Base-by-base conservation (phyloP, 1,140 invertebrate genomes). In the Drosophila pseudoananassae region DNA sequence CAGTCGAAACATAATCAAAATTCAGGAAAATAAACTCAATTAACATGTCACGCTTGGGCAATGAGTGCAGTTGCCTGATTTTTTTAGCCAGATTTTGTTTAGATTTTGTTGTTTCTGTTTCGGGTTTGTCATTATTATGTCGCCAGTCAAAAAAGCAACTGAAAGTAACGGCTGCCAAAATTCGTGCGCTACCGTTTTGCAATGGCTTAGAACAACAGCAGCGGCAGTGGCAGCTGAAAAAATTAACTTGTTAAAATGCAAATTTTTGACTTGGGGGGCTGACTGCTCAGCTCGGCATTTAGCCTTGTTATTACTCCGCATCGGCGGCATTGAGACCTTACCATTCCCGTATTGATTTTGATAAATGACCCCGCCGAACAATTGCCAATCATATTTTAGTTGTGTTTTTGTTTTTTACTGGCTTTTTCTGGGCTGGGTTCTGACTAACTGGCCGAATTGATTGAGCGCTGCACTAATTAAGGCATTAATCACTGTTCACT, bases 241-340 rank as follows among this genome's bases (percentile, higher is more conserved):
- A 87, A 87, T 87, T 87, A 87, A 87, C 82, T 87, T 87, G 82
- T 87, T 87, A 87, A 87, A 88, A 88, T 87, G 82, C 82, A 87
- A 87, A 87, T 87, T 87, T 78, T 63, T 80, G 65, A 55, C 81
- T 85, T 56, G 61, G 54, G 77, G 81, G 73, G 73, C 75, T 75
- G 59, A 51, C 65, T 46, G 66, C 51, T 63, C 70, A 47, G 73
- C 49, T 77, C 61, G 75, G 47, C 49, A 78, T 80, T 57, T 72
- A 59, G 66, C 73, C 63, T 77, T 77, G 73, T 77, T 76, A 68
- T 79, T 71, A 76, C 64, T 73, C 47, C 60, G 75, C 55, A 36
- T 74, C 77, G 79, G 79, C 77, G 79, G 79, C 79, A 83, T 83
- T 83, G 79, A 83, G 83, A 51, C 69, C 76, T 47, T 50, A 59